Conservation (phyloP, 2,888 invertebrate genomes). For the Rhaphigaster nebulosa region DNA sequence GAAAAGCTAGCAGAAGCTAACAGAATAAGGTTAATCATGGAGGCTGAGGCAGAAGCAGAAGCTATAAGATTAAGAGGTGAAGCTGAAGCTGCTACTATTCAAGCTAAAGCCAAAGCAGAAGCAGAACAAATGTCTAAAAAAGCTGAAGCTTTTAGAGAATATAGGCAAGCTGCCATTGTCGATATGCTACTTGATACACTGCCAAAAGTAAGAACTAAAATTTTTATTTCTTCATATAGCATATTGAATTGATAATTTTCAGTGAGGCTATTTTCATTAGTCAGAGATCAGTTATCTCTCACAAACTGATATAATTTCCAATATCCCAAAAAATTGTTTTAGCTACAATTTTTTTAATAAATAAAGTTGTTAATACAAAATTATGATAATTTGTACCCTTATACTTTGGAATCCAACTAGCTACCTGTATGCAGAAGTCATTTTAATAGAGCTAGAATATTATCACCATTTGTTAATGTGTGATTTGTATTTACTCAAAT, state of each 20-base stretch:
- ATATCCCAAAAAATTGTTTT: not conserved
- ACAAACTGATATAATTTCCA: not conserved
- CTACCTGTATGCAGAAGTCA: not conserved
- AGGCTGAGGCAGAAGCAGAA: constrained; percentile 96
- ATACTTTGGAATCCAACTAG: not conserved
- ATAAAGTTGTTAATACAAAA: not conserved
- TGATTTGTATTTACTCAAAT: too few species aligned
- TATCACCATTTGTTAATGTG: too few species aligned
- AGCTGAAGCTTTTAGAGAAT: constrained; percentile 97
- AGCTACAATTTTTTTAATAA: not conserved
- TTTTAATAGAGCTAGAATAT: not conserved
- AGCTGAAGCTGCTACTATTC: constrained; percentile 93
- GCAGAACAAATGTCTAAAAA: constrained; percentile 98
- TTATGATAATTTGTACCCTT: not conserved
- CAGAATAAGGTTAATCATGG: constrained; percentile 87
- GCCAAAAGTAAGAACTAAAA: constrained; percentile 81
- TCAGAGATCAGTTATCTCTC: not conserved
- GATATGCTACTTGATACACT: constrained; percentile 96
- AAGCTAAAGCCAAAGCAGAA: constrained; percentile 95
- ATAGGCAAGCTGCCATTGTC: constrained; percentile 94
- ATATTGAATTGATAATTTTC: not conserved
- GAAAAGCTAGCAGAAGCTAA: constrained; percentile 97
- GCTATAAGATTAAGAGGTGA: constrained; percentile 87
- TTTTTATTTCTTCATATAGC: not conserved
- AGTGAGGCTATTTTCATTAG: not conserved